phyloP scores from a whole-genome alignment of 2,797 vertebrate genomes.

The Pempheris klunzingeri region DNA sequence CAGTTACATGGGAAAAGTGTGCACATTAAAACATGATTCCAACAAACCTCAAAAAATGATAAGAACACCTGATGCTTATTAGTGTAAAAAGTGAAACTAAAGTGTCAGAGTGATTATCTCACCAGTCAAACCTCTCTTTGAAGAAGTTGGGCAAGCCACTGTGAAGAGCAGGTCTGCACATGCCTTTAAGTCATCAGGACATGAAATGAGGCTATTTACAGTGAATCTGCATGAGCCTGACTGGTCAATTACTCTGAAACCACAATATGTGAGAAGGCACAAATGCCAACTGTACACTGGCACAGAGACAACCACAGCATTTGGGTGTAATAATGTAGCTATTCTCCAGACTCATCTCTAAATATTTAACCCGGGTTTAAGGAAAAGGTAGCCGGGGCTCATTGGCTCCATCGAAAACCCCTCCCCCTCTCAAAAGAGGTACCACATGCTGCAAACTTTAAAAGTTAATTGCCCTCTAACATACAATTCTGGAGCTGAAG shows the following conservation, averaged over 20 bases:
- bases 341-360: constrained; percentile 29
- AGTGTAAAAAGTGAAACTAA: constrained; percentile 43
- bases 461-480: constrained; percentile 87
- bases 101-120: constrained; percentile 22
- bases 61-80: constrained; percentile 27
- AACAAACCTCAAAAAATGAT: neutral
- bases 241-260: constrained; percentile 62
- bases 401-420: constrained; percentile 63
- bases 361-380: constrained; percentile 37
- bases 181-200: constrained; percentile 72
- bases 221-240: constrained; percentile 68
- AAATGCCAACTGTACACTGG: constrained; percentile 33
- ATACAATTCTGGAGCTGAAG: constrained; percentile 82
- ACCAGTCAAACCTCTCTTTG: constrained; percentile 30
- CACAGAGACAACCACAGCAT: constrained; percentile 48
- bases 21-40: constrained; percentile 18
- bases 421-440: constrained; percentile 69
- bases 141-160: constrained; percentile 40
- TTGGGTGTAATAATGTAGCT: constrained; percentile 37
- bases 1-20: constrained; percentile 32
- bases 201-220: constrained; percentile 68
- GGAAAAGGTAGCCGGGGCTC: constrained; percentile 61
- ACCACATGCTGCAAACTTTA: constrained; percentile 83
- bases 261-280: constrained; percentile 40
- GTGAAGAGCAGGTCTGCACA: constrained; percentile 64